Conservation (phyloP, 2,888 invertebrate genomes). For the Azorinus chamasolen region DNA sequence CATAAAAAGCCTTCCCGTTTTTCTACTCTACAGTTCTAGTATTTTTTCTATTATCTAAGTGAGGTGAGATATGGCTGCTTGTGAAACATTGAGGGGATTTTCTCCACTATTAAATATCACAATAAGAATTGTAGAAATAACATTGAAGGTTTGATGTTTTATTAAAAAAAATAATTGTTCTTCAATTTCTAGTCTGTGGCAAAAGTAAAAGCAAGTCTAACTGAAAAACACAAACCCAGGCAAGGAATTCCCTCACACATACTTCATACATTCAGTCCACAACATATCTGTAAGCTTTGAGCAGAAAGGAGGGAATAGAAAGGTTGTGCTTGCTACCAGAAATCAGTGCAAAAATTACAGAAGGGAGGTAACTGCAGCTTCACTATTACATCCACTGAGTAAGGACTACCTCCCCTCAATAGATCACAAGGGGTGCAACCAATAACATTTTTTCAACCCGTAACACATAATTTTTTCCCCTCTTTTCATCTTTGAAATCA, state of each 20-base stretch:
- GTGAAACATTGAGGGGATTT: constrained; percentile 64
- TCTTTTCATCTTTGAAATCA: not conserved
- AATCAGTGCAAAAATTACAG: constrained; percentile 5
- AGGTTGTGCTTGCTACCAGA: constrained; percentile 2
- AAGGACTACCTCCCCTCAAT: constrained; percentile 54
- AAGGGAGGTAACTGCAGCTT: constrained; percentile 43
- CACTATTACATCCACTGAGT: not conserved
- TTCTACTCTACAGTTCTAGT: too few species aligned
- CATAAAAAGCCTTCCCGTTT: too few species aligned
- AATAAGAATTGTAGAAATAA: constrained; percentile 2
- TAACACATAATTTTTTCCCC: constrained; percentile 4
- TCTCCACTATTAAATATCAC: too few species aligned
- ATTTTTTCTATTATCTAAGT: too few species aligned
- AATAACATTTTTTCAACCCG: not conserved
- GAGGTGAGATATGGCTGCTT: constrained; percentile 54
- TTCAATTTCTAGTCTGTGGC: too few species aligned
- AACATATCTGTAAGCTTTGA: too few species aligned
- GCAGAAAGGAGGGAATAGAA: not conserved
- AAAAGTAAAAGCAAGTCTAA: too few species aligned
- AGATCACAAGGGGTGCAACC: constrained; percentile 45
- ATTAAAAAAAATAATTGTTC: too few species aligned
- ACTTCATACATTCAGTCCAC: constrained; percentile 4
- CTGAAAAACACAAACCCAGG: not conserved
- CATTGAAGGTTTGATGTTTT: too few species aligned
- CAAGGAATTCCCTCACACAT: not conserved